Conservation (phyloP, 2,113 vertebrate genomes). For the Bubo scandiacus region DNA sequence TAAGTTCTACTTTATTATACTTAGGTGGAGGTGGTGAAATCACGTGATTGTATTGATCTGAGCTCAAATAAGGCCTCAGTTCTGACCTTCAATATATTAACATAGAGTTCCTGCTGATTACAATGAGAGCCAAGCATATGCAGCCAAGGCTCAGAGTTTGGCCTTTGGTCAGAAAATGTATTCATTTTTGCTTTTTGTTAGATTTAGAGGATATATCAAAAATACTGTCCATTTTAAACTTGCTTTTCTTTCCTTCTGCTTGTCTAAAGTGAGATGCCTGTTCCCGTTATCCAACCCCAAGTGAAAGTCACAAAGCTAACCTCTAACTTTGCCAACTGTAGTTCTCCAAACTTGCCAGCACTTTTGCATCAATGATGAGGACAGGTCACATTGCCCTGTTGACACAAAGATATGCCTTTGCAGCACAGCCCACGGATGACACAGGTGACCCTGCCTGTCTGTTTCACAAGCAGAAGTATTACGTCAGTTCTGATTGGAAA, state of each 20-base stretch:
- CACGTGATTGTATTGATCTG: not conserved
- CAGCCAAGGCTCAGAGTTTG: not conserved
- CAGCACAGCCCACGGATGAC: not conserved
- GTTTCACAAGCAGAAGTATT: constrained; percentile 3
- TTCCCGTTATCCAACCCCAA: not conserved
- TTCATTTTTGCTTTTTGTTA: not conserved
- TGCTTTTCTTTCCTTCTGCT: not conserved
- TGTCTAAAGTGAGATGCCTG: not conserved
- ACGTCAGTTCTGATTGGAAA: not conserved
- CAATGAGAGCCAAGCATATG: not conserved
- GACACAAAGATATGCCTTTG: not conserved
- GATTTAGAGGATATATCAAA: not conserved
- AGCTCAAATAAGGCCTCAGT: not conserved
- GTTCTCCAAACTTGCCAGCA: not conserved
- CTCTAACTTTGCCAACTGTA: not conserved
- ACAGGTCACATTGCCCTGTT: not conserved
- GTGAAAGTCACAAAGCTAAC: not conserved
- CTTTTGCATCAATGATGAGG: not conserved
- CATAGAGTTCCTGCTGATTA: not conserved
- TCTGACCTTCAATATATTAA: not conserved
- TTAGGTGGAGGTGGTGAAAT: not conserved
- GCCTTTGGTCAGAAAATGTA: not conserved
- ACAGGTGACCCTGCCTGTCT: not conserved
- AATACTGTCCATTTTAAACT: not conserved
- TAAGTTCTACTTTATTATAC: not conserved